These are phyloP conservation scores for Protosalanx chinensis DNA, from an alignment of 2,797 vertebrate genomes.

Conservation along the genomic window DNA sequence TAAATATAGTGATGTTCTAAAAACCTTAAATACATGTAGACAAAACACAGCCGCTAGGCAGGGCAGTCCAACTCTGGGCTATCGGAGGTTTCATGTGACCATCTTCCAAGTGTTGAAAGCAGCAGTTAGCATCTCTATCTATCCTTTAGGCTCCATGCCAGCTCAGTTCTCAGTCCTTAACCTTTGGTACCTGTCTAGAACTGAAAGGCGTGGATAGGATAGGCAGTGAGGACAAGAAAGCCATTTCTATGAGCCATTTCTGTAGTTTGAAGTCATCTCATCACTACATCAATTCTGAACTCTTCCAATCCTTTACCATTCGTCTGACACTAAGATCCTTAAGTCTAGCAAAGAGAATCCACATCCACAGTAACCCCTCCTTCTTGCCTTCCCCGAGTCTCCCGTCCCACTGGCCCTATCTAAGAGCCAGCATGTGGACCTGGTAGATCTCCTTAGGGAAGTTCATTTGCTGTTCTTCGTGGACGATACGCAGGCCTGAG, in stretches of 20 bases:
- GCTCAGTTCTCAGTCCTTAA: neutral
- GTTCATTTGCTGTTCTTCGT: conserved; percentile 85
- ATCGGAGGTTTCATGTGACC: neutral
- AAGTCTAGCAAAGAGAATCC: neutral
- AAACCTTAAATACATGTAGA: conserved; percentile 3
- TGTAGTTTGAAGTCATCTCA: neutral
- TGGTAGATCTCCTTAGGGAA: conserved; percentile 96
- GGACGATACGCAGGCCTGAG: conserved; percentile 81
- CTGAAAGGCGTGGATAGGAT: neutral
- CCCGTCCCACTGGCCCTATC: conserved; percentile 65
- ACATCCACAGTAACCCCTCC: neutral
- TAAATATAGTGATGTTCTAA: neutral
- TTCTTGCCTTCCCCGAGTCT: too few relatives aligned
- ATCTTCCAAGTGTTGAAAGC: neutral
- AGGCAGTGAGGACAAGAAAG: neutral
- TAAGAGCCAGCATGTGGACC: conserved; percentile 88
- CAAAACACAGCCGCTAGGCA: conserved; percentile 6
- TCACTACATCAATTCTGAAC: neutral
- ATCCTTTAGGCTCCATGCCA: neutral
- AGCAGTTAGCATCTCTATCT: neutral
- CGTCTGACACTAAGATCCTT: neutral
- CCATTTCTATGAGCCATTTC: neutral
- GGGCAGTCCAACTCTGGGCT: conserved; percentile 6
- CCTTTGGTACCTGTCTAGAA: neutral
- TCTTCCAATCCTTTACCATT: neutral